Evolutionary conservation across 2,888 invertebrate genomes (phyloP).

Genomic region (Leptinotarsa rubiginosa): DNA sequence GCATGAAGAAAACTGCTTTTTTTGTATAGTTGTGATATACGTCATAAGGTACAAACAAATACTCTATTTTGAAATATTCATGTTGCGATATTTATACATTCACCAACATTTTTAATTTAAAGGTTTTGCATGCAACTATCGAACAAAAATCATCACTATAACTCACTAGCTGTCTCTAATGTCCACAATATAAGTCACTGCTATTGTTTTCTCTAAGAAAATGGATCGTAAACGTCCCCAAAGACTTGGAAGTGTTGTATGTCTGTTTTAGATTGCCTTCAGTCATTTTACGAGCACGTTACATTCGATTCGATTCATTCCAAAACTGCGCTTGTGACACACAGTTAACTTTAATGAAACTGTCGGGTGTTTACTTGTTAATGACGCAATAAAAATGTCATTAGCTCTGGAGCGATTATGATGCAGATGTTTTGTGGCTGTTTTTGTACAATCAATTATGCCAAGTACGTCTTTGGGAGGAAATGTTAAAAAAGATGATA

Average conservation of each 20-base stretch:
- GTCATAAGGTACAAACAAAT: too few relatives aligned
- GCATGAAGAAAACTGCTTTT: too few relatives aligned
- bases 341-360: conserved; percentile 37
- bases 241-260: conserved; percentile 11
- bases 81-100: too few relatives aligned
- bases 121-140: neutral
- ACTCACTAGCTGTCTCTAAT: neutral
- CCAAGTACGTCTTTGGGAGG: conserved; percentile 20
- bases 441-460: conserved; percentile 11
- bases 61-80: too few relatives aligned
- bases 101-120: too few relatives aligned
- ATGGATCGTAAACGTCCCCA: neutral
- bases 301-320: conserved; percentile 10
- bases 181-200: neutral
- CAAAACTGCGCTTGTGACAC: conserved; percentile 8
- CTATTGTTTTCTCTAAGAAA: conserved; percentile 11
- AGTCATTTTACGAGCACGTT: conserved; percentile 33
- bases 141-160: neutral
- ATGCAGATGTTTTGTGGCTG: conserved; percentile 24
- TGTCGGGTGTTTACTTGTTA: conserved; percentile 43
- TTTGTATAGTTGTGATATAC: too few relatives aligned
- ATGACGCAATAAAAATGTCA: conserved; percentile 43
- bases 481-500: conserved; percentile 11
- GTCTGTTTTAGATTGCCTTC: conserved; percentile 31
- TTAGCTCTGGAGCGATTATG: conserved; percentile 18